These are phyloP conservation scores for Paracyclopina nana DNA, from an alignment of 1,140 invertebrate species.

Conservation along the genomic window DNA sequence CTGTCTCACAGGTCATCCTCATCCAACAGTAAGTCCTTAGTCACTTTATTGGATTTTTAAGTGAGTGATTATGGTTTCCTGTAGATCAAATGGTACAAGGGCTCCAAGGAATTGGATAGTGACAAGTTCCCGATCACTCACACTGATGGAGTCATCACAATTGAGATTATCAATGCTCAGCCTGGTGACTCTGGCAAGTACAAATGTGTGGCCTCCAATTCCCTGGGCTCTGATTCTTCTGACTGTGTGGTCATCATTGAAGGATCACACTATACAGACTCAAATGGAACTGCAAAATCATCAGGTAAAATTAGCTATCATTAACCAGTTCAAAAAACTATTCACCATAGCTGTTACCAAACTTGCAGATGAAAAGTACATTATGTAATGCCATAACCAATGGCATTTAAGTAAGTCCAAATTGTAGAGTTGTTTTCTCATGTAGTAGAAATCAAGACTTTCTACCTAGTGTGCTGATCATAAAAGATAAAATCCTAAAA, in stretches of 20 bases:
- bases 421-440: no score
- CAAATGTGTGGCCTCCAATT: constrained; percentile 72
- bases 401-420: no score
- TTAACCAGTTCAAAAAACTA: not conserved
- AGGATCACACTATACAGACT: no score
- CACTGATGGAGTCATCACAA: constrained; percentile 77
- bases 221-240: constrained; percentile 80
- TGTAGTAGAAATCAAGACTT: no score
- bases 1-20: constrained; percentile 78
- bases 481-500: no score
- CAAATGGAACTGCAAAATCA: not conserved
- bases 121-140: constrained; percentile 72
- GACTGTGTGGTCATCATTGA: constrained; percentile 89
- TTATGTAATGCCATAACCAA: no score
- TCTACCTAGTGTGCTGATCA: no score
- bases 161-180: constrained; percentile 87
- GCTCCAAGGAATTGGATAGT: constrained; percentile 67
- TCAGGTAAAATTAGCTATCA: not conserved
- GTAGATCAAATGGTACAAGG: constrained; percentile 68
- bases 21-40: constrained; percentile 48
- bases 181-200: constrained; percentile 91
- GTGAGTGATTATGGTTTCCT: constrained; percentile 18
- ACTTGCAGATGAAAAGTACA: not conserved
- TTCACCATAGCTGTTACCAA: not conserved
- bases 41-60: not conserved